Base-by-base conservation (phyloP, 1,140 invertebrate genomes). In the Danaus plexippus region DNA sequence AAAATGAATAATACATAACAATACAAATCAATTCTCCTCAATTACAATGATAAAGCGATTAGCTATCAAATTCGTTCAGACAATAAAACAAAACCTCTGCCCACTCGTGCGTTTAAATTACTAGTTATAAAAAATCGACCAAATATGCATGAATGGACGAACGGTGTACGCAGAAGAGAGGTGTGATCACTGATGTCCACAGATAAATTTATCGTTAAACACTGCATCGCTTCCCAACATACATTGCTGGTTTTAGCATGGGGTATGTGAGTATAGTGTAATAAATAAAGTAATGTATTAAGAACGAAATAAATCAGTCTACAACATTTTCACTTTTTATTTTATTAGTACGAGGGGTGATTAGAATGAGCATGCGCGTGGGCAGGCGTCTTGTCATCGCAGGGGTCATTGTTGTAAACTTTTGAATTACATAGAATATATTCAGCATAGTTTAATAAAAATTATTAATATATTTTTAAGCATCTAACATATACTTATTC, bases 351-450 rank as follows among this genome's bases (percentile, higher is more conserved):
- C 45, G 40, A 42, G 66, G 75, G 76, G 69, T 77, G 78, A 80
- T 81, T 85, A 85, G 79, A 78, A 77, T 64, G 63, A 70, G 70
- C 63, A 11, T 73, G 69, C 69, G 79, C 80, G 81, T 85, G 81
- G 81, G 81, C 78, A 69, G 78, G 54, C 64, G 61, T 55, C 61
- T 73, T 81, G 78, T 85, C 81, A 78, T 80, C 81, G 77, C 61
- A 56, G 60, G 66, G 81, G 79, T 78, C 79, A 82, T 85, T 85
- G 79, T 77, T 32, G 71, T 32, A 32, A 32, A 32, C 22, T 32
- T 32, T 32, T 32, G 22, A 32, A 32, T 32, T 32, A 32, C 22
- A 54, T 42, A 22, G 18, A 53, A 53, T 47, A 53, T 47, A 13
- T 64, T 59, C 70, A 76, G 71, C 76, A 57, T 43, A 50, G 47